Conservation (phyloP, 1,140 invertebrate genomes). For the Mylabris phalerata region DNA sequence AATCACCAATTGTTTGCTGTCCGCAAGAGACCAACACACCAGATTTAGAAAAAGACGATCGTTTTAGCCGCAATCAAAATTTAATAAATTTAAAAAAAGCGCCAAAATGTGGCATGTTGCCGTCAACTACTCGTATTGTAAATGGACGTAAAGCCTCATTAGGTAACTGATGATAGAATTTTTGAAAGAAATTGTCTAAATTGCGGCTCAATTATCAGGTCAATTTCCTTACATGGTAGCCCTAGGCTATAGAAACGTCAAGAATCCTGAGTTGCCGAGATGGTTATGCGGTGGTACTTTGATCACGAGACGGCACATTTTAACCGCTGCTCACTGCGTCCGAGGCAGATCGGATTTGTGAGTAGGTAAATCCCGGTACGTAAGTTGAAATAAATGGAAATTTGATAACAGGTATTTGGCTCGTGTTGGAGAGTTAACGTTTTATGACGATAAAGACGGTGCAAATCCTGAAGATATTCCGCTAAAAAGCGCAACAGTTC, state of each 20-base stretch:
- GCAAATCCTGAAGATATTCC: constrained; percentile 55
- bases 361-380: constrained; percentile 27
- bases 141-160: constrained; percentile 41
- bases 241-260: constrained; percentile 53
- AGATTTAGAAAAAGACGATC: constrained; percentile 17
- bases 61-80: background rate
- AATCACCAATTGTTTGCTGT: constrained; percentile 50
- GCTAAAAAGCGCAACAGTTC: constrained; percentile 52
- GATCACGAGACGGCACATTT: constrained; percentile 61
- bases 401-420: constrained; percentile 48
- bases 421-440: constrained; percentile 65
- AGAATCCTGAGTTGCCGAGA: constrained; percentile 42
- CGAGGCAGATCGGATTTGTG: constrained; percentile 49
- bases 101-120: constrained; percentile 35
- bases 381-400: constrained; percentile 5
- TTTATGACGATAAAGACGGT: constrained; percentile 54
- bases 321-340: constrained; percentile 83
- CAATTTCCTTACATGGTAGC: constrained; percentile 68
- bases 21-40: constrained; percentile 21
- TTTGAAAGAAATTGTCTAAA: background rate
- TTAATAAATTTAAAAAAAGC: background rate
- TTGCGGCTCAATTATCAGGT: constrained; percentile 41
- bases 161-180: constrained; percentile 13
- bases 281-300: constrained; percentile 79
- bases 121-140: constrained; percentile 39